phyloP scores from a whole-genome alignment of 1,140 invertebrate species.

The Bradynema listronoti region DNA sequence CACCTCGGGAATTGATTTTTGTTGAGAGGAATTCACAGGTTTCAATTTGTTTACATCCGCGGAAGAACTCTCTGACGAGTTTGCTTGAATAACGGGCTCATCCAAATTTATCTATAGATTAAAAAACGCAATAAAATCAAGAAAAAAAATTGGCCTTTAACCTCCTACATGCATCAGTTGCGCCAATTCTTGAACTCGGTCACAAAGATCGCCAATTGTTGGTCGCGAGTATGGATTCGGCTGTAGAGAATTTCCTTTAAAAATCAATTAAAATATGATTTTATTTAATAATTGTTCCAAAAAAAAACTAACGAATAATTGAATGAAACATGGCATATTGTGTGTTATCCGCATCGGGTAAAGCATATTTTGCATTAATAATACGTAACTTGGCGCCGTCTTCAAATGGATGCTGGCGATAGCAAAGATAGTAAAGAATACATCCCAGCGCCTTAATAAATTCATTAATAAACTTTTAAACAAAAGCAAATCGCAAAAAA shows the following conservation, averaged over 20 bases:
- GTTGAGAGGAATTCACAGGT: no score
- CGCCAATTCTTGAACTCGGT: slow-evolving; percentile 71
- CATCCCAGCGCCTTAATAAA: slow-evolving; percentile 75
- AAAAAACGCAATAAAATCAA: no score
- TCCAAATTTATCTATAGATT: slow-evolving; percentile 4
- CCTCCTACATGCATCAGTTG: slow-evolving; percentile 1
- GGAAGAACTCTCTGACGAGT: background rate
- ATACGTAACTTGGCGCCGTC: slow-evolving; percentile 88
- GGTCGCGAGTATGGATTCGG: slow-evolving; percentile 73
- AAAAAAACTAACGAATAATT: slow-evolving; percentile 70
- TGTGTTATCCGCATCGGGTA: slow-evolving; percentile 73
- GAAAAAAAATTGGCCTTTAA: background rate
- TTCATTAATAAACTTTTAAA: background rate
- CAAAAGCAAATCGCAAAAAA: background rate
- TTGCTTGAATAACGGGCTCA: slow-evolving; percentile 7
- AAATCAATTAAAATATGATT: background rate
- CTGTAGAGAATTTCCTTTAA: slow-evolving; percentile 61
- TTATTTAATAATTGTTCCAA: background rate
- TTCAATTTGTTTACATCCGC: no score
- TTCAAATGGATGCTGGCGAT: slow-evolving; percentile 89
- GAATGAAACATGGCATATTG: slow-evolving; percentile 78
- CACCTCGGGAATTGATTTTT: no score
- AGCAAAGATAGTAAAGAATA: slow-evolving; percentile 83
- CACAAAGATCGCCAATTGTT: slow-evolving; percentile 71
- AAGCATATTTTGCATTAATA: slow-evolving; percentile 85